phyloP scores from a whole-genome alignment of 2,888 invertebrate genomes.

The Meghimatium bilineatum region DNA sequence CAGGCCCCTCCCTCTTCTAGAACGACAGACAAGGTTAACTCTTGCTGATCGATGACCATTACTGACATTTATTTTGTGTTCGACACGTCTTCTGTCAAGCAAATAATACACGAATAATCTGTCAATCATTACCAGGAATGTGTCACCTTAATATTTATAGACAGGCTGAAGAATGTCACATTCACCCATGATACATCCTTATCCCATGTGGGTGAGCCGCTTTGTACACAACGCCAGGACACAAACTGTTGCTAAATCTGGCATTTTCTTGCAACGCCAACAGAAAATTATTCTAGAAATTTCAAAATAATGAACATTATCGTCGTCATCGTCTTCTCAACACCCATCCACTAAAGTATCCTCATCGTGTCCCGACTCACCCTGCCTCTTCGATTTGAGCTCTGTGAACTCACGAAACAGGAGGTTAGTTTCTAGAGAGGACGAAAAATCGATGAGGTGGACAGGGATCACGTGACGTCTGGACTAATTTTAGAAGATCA shows the following conservation, averaged over 20 bases:
- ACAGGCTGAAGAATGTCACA: neutral
- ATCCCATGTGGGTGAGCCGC: neutral
- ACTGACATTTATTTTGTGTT: neutral
- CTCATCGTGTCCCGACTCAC: neutral
- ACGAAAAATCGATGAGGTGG: constrained; percentile 22
- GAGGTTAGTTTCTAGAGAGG: neutral
- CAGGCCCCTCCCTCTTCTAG: too few species aligned
- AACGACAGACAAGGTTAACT: too few species aligned
- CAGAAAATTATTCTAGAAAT: neutral
- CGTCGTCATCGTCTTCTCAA: neutral
- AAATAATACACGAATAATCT: neutral
- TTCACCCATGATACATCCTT: neutral
- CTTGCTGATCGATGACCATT: neutral
- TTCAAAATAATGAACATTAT: constrained; percentile 5
- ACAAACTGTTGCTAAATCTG: neutral
- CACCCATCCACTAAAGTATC: neutral
- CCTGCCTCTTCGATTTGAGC: neutral
- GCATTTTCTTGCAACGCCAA: neutral
- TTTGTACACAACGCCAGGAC: neutral
- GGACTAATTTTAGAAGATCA: neutral
- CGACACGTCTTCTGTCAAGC: neutral
- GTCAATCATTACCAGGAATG: neutral
- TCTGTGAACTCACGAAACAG: neutral
- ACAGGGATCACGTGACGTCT: constrained; percentile 28
- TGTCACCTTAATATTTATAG: neutral